A percentile compares a stretch with the other conserved stretches of the same genome.
Conservation (phyloP, 1,140 invertebrate species). For the Drosophila triauraria region DNA sequence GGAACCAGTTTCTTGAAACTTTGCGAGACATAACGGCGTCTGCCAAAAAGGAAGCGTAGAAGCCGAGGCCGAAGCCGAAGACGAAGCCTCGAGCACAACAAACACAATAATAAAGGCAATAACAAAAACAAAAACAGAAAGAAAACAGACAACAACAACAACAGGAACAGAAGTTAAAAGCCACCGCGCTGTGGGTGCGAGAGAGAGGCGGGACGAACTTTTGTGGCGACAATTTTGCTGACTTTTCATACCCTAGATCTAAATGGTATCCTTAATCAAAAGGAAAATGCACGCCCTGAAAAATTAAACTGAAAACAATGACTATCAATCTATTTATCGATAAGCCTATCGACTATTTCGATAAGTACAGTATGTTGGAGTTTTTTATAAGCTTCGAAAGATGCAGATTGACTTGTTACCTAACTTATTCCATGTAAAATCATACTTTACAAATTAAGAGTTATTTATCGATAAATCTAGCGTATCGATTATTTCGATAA, state of each 20-base stretch:
- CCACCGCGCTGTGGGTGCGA: constrained; percentile 8
- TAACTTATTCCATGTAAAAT: too few relatives aligned
- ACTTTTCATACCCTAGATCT: neutral
- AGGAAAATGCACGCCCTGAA: too few relatives aligned
- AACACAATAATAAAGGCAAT: neutral
- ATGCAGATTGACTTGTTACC: too few relatives aligned
- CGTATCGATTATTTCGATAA: too few relatives aligned
- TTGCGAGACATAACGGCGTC: constrained; percentile 77
- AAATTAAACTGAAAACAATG: too few relatives aligned
- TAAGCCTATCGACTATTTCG: too few relatives aligned
- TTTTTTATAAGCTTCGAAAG: too few relatives aligned
- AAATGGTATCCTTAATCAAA: neutral
- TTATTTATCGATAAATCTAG: too few relatives aligned
- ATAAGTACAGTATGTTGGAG: too few relatives aligned
- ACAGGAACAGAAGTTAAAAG: constrained; percentile 15
- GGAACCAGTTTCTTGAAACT: constrained; percentile 59
- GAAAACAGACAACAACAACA: neutral
- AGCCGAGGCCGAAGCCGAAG: neutral
- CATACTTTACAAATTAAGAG: too few relatives aligned
- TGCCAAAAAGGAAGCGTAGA: constrained; percentile 48
- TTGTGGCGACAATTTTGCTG: constrained; percentile 48
- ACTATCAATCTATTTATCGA: too few relatives aligned
- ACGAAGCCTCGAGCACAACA: constrained; percentile 16
- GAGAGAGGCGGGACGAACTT: constrained; percentile 20
- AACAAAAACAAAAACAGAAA: neutral